Percentiles rank a stretch among this genome's conserved stretches.
phyloP scores from a whole-genome alignment of 2,888 invertebrate genomes.

The Himalopsyche anomala region DNA sequence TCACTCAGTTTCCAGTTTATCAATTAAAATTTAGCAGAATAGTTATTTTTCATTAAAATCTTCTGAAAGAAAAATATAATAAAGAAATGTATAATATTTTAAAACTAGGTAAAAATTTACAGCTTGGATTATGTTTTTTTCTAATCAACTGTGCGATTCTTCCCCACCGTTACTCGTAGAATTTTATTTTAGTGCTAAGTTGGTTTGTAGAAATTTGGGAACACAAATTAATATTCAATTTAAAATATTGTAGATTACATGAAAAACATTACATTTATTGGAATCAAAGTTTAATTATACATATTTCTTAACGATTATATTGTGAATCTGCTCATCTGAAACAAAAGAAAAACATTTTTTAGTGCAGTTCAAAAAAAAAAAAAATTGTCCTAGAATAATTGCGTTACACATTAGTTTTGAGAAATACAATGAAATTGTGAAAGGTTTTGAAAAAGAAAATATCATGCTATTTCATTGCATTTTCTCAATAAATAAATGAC shows the following conservation, averaged over 20 bases:
- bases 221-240: not conserved
- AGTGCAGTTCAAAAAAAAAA: not conserved
- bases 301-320: not conserved
- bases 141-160: too few species aligned
- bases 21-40: too few species aligned
- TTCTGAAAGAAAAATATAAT: too few species aligned
- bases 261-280: slow-evolving; percentile 31
- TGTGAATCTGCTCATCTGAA: slow-evolving; percentile 32
- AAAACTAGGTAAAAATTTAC: too few species aligned
- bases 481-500: too few species aligned
- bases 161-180: too few species aligned
- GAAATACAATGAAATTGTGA: not conserved
- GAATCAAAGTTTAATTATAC: not conserved
- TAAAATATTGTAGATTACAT: slow-evolving; percentile 3
- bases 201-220: too few species aligned
- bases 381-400: not conserved
- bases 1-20: too few species aligned
- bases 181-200: too few species aligned
- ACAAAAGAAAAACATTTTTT: not conserved
- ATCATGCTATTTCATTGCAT: not conserved
- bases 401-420: not conserved
- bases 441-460: not conserved
- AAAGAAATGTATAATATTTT: too few species aligned
- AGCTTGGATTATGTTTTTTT: too few species aligned
- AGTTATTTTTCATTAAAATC: too few species aligned